phyloP scores from a whole-genome alignment of 2,888 invertebrate species.

The Acronicta leporina region DNA sequence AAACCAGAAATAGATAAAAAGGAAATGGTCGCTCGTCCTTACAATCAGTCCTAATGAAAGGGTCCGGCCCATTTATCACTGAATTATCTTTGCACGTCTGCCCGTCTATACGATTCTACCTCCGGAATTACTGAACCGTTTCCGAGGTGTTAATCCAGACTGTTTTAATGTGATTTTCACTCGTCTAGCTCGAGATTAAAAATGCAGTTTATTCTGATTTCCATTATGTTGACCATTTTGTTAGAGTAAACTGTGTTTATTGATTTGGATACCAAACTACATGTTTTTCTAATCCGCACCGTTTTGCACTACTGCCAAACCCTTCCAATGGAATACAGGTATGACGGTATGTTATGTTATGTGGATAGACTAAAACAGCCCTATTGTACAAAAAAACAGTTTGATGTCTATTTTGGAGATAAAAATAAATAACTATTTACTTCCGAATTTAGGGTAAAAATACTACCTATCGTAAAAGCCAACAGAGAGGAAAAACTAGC shows the following conservation, averaged over 20 bases:
- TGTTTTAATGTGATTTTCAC: conserved; percentile 40
- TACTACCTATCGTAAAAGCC: conserved; percentile 34
- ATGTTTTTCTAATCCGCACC: no score
- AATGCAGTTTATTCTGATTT: conserved; percentile 25
- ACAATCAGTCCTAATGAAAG: conserved; percentile 78
- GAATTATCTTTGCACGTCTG: conserved; percentile 62
- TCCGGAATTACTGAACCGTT: conserved; percentile 48
- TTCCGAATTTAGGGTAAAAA: conserved; percentile 18
- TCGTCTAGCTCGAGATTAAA: conserved; percentile 37
- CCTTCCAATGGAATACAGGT: no score
- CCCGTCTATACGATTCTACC: conserved; percentile 37
- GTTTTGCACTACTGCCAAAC: no score
- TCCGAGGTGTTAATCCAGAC: conserved; percentile 34
- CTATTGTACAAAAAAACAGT: no score
- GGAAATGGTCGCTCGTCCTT: conserved; percentile 30
- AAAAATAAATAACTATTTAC: no score
- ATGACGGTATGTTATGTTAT: no score
- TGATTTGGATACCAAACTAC: no score
- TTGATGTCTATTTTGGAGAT: no score
- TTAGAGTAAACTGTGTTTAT: no score
- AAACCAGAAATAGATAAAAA: conserved; percentile 26
- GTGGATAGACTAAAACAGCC: no score
- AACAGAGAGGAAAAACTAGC: conserved; percentile 39
- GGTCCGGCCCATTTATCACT: conserved; percentile 63
- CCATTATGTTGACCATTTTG: conserved; percentile 12